A percentile compares a stretch with the other conserved stretches of the same genome.
phyloP scores from a whole-genome alignment of 2,113 vertebrate species.

The Natator depressus region DNA sequence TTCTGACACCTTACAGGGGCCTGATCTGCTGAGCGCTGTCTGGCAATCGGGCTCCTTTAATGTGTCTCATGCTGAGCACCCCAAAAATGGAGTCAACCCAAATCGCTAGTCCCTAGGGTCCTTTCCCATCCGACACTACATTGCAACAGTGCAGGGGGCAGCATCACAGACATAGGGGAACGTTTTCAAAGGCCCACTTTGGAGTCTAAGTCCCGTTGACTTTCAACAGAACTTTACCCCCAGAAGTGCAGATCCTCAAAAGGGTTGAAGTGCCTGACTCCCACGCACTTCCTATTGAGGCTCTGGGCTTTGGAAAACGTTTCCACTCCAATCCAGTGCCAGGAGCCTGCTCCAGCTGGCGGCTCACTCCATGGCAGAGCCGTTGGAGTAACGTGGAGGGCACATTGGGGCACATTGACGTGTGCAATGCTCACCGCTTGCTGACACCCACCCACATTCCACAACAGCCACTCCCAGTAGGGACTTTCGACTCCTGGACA shows the following conservation, averaged over 20 bases:
- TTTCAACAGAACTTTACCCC: not conserved
- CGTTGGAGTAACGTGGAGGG: too few species aligned
- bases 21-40: not conserved
- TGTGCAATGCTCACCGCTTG: not conserved
- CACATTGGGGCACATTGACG: not conserved
- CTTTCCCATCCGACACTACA: rapidly evolving
- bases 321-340: not conserved
- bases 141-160: rapidly evolving
- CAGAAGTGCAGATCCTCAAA: not conserved
- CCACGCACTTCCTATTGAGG: not conserved
- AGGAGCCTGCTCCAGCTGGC: not conserved
- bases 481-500: not conserved
- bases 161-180: not conserved
- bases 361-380: not conserved
- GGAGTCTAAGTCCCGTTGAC: not conserved
- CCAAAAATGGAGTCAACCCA: not conserved
- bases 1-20: not conserved
- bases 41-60: not conserved
- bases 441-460: rapidly evolving
- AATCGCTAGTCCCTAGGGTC: not conserved
- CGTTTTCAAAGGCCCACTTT: not conserved
- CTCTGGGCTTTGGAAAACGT: not conserved
- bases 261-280: not conserved
- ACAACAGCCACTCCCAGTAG: rapidly evolving
- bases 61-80: not conserved